These are phyloP conservation scores for Autographa gamma DNA, from an alignment of 2,888 invertebrate species.

Conservation along the genomic window DNA sequence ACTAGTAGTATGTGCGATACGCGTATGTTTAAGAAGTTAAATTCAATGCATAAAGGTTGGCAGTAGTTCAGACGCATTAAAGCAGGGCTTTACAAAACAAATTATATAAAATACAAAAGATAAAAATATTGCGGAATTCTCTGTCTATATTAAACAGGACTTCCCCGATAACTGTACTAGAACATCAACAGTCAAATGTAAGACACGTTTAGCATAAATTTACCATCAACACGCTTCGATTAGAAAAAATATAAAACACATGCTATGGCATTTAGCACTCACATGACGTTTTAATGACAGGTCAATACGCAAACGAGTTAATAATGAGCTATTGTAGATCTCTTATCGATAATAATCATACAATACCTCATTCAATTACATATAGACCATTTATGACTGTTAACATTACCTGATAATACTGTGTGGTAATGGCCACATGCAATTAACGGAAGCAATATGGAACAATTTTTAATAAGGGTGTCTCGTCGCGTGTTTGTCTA, in stretches of 20 bases:
- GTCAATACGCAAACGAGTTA: slow-evolving; percentile 1
- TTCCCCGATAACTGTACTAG: background rate
- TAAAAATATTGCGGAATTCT: too few species aligned
- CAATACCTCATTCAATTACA: slow-evolving; percentile 30
- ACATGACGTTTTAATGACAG: background rate
- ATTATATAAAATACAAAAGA: too few species aligned
- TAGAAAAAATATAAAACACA: background rate
- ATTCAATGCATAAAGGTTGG: too few species aligned
- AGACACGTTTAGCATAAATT: background rate
- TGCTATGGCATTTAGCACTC: background rate
- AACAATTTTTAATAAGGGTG: background rate
- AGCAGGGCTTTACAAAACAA: too few species aligned
- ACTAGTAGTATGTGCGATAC: too few species aligned
- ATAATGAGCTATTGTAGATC: slow-evolving; percentile 1
- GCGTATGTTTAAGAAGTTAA: too few species aligned
- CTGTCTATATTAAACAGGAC: background rate
- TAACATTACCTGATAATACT: slow-evolving; percentile 1
- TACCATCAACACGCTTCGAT: background rate
- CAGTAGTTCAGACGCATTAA: too few species aligned
- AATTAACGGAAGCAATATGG: background rate
- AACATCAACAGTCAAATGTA: background rate
- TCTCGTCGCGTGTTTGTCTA: too few species aligned
- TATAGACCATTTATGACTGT: slow-evolving; percentile 15
- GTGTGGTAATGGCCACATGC: background rate
- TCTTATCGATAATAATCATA: slow-evolving; percentile 3